Evolutionary conservation across 2,888 invertebrate species (phyloP).

Genomic region (Acrobasis repandana): DNA sequence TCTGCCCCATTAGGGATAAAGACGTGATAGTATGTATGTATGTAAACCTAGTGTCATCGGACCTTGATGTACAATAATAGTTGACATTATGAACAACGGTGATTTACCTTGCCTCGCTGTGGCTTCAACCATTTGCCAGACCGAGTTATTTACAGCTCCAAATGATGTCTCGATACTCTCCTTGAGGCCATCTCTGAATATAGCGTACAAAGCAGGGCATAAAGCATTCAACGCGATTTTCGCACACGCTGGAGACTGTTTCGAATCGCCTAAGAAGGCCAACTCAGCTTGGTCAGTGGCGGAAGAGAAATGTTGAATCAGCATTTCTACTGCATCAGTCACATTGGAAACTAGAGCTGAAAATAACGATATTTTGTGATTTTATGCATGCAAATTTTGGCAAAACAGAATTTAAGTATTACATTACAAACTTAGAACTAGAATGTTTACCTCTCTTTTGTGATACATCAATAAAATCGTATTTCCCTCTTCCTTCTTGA

Average conservation of each 20-base stretch:
- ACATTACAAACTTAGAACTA: background rate
- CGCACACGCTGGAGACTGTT: slow-evolving; percentile 85
- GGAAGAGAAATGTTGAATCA: slow-evolving; percentile 87
- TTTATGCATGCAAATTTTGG: background rate
- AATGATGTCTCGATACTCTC: slow-evolving; percentile 92
- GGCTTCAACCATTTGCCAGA: slow-evolving; percentile 95
- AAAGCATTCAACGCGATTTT: slow-evolving; percentile 89
- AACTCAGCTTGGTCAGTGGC: slow-evolving; percentile 85
- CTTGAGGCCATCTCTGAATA: slow-evolving; percentile 93
- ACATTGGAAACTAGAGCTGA: slow-evolving; percentile 88
- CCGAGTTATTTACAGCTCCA: slow-evolving; percentile 92
- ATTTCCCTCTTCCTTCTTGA: slow-evolving; percentile 67
- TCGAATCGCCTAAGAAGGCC: slow-evolving; percentile 82
- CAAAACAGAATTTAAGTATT: no score
- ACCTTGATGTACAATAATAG: background rate
- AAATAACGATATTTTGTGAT: slow-evolving; percentile 38
- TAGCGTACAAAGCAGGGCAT: slow-evolving; percentile 92
- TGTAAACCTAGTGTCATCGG: background rate
- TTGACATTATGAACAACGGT: slow-evolving; percentile 1
- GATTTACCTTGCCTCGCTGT: slow-evolving; percentile 90
- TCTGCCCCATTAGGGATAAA: no score
- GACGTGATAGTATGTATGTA: no score
- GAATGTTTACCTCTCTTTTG: slow-evolving; percentile 81
- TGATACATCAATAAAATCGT: slow-evolving; percentile 79
- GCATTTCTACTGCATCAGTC: slow-evolving; percentile 88